phyloP scores from a whole-genome alignment of 92 coral and sea anemone species.

The Epizoanthus fatuus region DNA sequence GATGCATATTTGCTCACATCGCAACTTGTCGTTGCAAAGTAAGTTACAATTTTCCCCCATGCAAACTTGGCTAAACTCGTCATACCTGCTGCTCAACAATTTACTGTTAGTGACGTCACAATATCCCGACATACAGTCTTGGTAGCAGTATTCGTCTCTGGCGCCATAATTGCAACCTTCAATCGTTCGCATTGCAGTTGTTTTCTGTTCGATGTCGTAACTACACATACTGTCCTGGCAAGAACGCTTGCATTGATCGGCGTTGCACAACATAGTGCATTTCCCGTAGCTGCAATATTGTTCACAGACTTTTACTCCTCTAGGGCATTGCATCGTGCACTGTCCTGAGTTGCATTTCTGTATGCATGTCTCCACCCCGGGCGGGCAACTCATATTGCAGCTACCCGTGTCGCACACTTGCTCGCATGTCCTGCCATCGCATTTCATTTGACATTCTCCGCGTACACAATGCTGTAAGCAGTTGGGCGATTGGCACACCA shows the following conservation, averaged over 20 bases:
- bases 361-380: slow-evolving; percentile 70
- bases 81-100: slow-evolving; percentile 17
- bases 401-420: slow-evolving; percentile 83
- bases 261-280: slow-evolving; percentile 83
- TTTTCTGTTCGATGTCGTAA: neutral
- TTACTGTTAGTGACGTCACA: slow-evolving; percentile 62
- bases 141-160: slow-evolving; percentile 65
- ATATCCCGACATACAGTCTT: slow-evolving; percentile 81
- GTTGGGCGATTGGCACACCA: slow-evolving; percentile 60
- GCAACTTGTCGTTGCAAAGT: slow-evolving; percentile 69
- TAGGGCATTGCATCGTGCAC: slow-evolving; percentile 84
- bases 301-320: slow-evolving; percentile 82
- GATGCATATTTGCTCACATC: slow-evolving; percentile 86
- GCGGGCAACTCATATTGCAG: slow-evolving; percentile 82
- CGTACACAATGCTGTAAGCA: slow-evolving; percentile 84
- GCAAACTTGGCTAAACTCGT: slow-evolving; percentile 79
- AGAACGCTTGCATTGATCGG: slow-evolving; percentile 68
- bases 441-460: slow-evolving; percentile 83
- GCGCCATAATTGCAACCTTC: slow-evolving; percentile 63
- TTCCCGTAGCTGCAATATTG: slow-evolving; percentile 83
- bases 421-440: slow-evolving; percentile 71
- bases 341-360: slow-evolving; percentile 81
- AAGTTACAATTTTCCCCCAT: slow-evolving; percentile 86
- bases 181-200: slow-evolving; percentile 26
- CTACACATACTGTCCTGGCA: slow-evolving; percentile 78